A percentile compares a stretch with the other conserved stretches of the same genome.
phyloP scores from a whole-genome alignment of 1,140 invertebrate genomes.

The Scaptodrosophila lebanonensis region DNA sequence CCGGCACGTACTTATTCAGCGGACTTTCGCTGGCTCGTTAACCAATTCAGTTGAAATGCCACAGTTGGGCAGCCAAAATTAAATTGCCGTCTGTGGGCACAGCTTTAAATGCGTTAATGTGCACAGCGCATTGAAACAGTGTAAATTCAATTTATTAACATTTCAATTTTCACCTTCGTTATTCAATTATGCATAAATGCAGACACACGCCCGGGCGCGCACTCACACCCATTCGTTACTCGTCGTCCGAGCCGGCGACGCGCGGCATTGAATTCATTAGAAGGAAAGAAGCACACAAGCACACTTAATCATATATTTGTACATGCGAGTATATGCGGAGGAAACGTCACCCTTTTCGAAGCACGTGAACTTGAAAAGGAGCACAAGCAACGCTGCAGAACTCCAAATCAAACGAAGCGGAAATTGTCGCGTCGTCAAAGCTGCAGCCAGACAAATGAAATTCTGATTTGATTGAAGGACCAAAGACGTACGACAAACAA shows the following conservation, averaged over 20 bases:
- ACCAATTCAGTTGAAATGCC: conserved; percentile 35
- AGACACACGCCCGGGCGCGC: conserved; percentile 21
- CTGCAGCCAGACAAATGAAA: conserved; percentile 23
- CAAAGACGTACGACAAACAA: conserved; percentile 9
- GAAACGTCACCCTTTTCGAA: conserved; percentile 13
- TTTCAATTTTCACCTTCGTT: conserved; percentile 75
- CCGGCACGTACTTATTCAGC: conserved; percentile 41
- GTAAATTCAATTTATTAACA: conserved; percentile 70
- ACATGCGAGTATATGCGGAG: conserved; percentile 33
- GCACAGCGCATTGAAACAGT: conserved; percentile 26
- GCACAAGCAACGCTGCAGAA: conserved; percentile 20
- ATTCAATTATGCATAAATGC: conserved; percentile 61
- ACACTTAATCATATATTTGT: conserved; percentile 16
- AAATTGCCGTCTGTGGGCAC: too few relatives aligned
- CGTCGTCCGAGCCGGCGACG: background rate
- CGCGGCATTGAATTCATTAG: conserved; percentile 32
- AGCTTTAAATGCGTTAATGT: too few relatives aligned
- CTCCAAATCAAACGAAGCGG: conserved; percentile 33
- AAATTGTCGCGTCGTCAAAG: conserved; percentile 49
- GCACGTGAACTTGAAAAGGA: conserved; percentile 32
- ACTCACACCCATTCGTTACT: conserved; percentile 19
- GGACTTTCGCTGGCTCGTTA: conserved; percentile 59
- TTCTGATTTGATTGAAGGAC: conserved; percentile 18
- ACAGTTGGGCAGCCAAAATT: conserved; percentile 28
- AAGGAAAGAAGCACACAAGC: conserved; percentile 9